Base-by-base conservation (phyloP, 2,888 invertebrate genomes). In the Hemaris fuciformis region DNA sequence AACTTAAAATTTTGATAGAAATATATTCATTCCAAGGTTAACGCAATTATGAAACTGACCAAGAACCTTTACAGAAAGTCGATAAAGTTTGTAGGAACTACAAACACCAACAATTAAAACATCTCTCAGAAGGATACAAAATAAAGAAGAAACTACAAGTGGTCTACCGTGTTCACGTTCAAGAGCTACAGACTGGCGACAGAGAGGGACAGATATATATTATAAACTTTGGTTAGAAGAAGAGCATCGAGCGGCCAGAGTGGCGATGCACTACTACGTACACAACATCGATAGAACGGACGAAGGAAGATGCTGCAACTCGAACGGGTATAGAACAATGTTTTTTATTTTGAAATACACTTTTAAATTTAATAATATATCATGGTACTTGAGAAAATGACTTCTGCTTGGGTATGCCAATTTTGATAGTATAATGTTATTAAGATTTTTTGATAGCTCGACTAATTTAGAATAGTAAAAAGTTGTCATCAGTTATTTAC, bases 211-310 rank as follows among this genome's bases (percentile, higher is more conserved):
- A 86, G 84, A 89, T 83, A 85, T 83, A 83, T 80, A 86, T 75
- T 85, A 85, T 83, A 82, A 87, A 80, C 76, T 73, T 80, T 81
- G 81, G 80, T 84, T 77, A 86, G 87, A 89, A 89, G 86, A 87
- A 85, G 88, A 89, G 85, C 81, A 77, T 79, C 79, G 81, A 80
- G 79, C 79, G 80, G 87, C 86, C 87, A 83, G 79, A 85, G 84
- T 80, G 88, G 88, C 89, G 85, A 91, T 91, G 90, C 88, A 81
- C 91, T 91, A 91, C 91, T 89, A 91, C 91, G 87, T 82, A 83
- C 87, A 92, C 92, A 92, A 92, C 91, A 92, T 88, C 89, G 85
- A 91, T 80, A 85, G 81, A 83, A 84, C 83, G 88, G 88, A 88
- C 90, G 87, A 86, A 89, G 88, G 82, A 80, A 73, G 68, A 81